phyloP scores from a whole-genome alignment of 2,113 vertebrate species.

The Tauraco erythrolophus region DNA sequence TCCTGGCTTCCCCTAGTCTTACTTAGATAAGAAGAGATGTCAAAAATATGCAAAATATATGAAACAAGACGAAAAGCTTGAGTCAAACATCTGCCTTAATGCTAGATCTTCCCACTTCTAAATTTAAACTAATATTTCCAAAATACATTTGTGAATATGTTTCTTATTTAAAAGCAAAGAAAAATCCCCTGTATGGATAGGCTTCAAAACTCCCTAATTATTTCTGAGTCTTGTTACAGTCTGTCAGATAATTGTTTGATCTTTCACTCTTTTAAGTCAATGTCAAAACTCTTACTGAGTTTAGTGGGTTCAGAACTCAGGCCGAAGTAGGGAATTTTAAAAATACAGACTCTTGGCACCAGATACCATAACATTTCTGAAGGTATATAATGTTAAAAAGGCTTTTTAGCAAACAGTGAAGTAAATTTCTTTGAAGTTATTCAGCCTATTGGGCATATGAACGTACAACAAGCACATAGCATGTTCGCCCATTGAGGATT shows the following conservation, averaged over 20 bases:
- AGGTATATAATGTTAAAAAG: conserved; percentile 29
- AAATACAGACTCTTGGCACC: conserved; percentile 54
- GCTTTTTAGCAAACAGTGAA: conserved; percentile 6
- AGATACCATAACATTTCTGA: conserved; percentile 38
- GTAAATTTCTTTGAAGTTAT: conserved; percentile 49
- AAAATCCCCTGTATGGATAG: conserved; percentile 20
- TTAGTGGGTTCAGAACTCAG: conserved; percentile 27
- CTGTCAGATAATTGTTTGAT: conserved; percentile 65
- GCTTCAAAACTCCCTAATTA: conserved; percentile 48
- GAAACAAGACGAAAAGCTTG: not conserved
- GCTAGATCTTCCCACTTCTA: not conserved
- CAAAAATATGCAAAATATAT: not conserved
- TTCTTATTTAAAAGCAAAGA: conserved; percentile 24
- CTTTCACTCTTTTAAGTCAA: conserved; percentile 52
- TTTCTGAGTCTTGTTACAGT: conserved; percentile 26
- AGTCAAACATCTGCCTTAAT: not conserved
- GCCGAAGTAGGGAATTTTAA: conserved; percentile 45
- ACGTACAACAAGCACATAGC: not conserved
- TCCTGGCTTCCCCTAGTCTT: not conserved
- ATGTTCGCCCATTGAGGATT: not conserved
- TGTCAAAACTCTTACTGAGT: conserved; percentile 15
- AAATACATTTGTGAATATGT: conserved; percentile 23
- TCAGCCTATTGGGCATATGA: not conserved
- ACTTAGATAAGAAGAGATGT: not conserved
- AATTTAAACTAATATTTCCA: conserved; percentile 50